Conservation (phyloP, 1,140 invertebrate genomes). For the Hydropsyche tenuis region DNA sequence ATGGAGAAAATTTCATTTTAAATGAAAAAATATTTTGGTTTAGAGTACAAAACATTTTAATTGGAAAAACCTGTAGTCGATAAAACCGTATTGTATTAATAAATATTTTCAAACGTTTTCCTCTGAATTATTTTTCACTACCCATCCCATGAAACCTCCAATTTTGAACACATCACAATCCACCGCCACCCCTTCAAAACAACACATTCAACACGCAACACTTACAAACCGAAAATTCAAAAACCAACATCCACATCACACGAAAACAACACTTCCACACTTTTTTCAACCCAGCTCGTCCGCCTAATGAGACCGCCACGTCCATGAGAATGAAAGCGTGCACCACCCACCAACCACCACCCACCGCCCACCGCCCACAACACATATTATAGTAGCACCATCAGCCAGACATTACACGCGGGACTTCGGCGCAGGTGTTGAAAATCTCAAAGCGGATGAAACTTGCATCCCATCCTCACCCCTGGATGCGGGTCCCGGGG, state of each 20-base stretch:
- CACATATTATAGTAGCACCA: neutral
- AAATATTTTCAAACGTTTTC: too few species aligned
- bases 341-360: neutral
- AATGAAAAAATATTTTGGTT: too few species aligned
- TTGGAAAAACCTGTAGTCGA: too few species aligned
- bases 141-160: too few species aligned
- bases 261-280: neutral
- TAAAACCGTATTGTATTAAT: too few species aligned
- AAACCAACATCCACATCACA: neutral
- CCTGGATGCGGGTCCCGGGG: neutral
- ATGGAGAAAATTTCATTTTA: too few species aligned
- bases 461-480: slow-evolving; percentile 23
- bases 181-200: too few species aligned
- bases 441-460: slow-evolving; percentile 35
- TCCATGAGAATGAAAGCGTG: neutral
- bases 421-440: slow-evolving; percentile 20
- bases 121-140: too few species aligned
- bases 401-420: slow-evolving; percentile 11
- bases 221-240: neutral
- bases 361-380: neutral
- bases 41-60: too few species aligned
- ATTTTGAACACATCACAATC: too few species aligned
- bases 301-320: slow-evolving; percentile 9
- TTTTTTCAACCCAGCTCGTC: neutral
- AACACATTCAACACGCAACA: too few species aligned